A percentile compares a stretch with the other conserved stretches of the same genome.
Conservation (phyloP, 2,888 invertebrate species). For the Conomelus anceps region DNA sequence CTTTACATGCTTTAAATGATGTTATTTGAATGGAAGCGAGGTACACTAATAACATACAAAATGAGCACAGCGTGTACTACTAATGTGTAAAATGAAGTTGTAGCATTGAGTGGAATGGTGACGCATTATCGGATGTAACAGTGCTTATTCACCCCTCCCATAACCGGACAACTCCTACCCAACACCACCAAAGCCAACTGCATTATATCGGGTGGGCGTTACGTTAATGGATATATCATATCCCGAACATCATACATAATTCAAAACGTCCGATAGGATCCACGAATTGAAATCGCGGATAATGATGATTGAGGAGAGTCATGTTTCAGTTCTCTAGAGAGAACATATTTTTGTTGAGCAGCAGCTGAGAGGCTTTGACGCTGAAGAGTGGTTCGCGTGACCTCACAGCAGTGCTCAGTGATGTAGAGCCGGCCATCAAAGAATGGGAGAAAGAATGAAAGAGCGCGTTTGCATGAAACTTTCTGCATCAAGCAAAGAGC, state of each 20-base stretch:
- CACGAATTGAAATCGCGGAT: background rate
- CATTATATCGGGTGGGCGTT: background rate
- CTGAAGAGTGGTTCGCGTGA: background rate
- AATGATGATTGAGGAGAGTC: background rate
- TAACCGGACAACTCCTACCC: background rate
- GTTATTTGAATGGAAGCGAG: background rate
- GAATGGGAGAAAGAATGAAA: background rate
- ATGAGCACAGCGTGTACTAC: background rate
- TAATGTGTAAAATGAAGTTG: background rate
- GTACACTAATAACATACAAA: background rate
- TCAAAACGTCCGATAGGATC: background rate
- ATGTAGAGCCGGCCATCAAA: background rate
- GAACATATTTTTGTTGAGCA: background rate
- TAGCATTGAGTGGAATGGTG: background rate
- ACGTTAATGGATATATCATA: background rate
- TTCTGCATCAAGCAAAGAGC: too few species aligned
- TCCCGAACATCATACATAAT: background rate
- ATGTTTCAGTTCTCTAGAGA: background rate
- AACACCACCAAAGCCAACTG: background rate
- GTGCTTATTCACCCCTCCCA: background rate
- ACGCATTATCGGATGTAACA: background rate
- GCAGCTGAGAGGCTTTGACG: too few species aligned
- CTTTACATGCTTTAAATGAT: background rate
- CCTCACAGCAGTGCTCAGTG: background rate
- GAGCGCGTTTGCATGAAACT: too few species aligned